Evolutionary conservation across 2,888 invertebrate genomes (phyloP).

Genomic region (Xanthia icteritia): DNA sequence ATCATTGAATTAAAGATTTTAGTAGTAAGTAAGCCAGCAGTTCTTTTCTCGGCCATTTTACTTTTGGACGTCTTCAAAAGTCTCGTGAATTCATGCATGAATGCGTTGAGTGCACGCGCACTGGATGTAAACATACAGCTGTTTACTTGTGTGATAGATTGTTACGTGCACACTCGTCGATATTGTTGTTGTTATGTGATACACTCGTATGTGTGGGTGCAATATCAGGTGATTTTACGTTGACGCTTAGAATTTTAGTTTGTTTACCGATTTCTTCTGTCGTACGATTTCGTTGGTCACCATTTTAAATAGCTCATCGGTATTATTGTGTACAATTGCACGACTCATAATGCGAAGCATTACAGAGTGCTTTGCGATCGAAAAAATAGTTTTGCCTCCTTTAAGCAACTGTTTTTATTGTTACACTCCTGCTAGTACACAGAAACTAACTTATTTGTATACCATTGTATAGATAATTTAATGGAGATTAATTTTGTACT

Average conservation of each 20-base stretch:
- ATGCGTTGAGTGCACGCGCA: constrained; percentile 51
- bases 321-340: background rate
- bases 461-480: too few species aligned
- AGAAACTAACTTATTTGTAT: too few species aligned
- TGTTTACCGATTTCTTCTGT: constrained; percentile 23
- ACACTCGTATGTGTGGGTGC: constrained; percentile 28
- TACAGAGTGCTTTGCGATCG: too few species aligned
- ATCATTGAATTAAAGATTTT: background rate
- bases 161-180: constrained; percentile 18
- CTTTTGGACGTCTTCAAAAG: constrained; percentile 11
- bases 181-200: constrained; percentile 39
- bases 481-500: too few species aligned
- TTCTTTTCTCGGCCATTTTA: background rate
- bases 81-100: constrained; percentile 1
- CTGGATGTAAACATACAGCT: constrained; percentile 58
- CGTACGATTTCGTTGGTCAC: background rate
- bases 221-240: constrained; percentile 50
- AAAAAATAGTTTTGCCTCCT: too few species aligned
- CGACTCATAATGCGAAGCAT: too few species aligned
- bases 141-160: constrained; percentile 38
- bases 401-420: too few species aligned
- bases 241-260: constrained; percentile 26
- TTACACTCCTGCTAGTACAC: too few species aligned
- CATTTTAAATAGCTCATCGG: background rate
- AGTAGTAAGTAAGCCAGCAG: background rate